phyloP scores from a whole-genome alignment of 2,888 invertebrate species.

The Cephus pygmeus region DNA sequence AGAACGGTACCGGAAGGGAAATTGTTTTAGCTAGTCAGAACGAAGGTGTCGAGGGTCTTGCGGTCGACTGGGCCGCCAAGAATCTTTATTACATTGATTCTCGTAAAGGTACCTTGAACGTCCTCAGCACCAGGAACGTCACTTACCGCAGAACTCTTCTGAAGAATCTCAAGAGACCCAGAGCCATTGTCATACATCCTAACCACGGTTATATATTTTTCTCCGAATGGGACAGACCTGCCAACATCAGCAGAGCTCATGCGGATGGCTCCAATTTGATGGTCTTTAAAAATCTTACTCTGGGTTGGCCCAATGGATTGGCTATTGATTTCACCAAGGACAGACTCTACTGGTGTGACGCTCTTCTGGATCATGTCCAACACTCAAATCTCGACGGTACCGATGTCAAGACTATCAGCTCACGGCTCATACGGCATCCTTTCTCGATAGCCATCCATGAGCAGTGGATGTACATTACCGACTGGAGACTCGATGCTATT shows the following conservation, averaged over 20 bases:
- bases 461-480: conserved; percentile 95
- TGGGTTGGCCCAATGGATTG: conserved; percentile 98
- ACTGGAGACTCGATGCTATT: conserved; percentile 96
- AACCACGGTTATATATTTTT: conserved; percentile 94
- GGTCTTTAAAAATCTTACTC: conserved; percentile 89
- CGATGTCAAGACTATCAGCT: conserved; percentile 90
- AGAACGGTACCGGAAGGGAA: conserved; percentile 83
- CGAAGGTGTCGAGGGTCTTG: conserved; percentile 95
- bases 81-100: conserved; percentile 96
- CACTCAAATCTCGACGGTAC: conserved; percentile 92
- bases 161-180: conserved; percentile 89
- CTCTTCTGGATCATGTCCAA: conserved; percentile 94
- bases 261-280: conserved; percentile 89
- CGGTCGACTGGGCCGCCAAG: conserved; percentile 95
- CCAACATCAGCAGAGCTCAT: conserved; percentile 93
- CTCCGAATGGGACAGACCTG: conserved; percentile 96
- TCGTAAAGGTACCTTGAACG: conserved; percentile 92
- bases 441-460: conserved; percentile 92
- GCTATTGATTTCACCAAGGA: conserved; percentile 91
- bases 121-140: conserved; percentile 87
- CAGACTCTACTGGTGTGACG: conserved; percentile 97
- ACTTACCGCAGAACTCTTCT: conserved; percentile 85
- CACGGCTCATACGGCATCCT: conserved; percentile 86
- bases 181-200: conserved; percentile 97
- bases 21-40: conserved; percentile 95